Conservation (phyloP, 2,888 invertebrate genomes). For the Eupsilia transversa region DNA sequence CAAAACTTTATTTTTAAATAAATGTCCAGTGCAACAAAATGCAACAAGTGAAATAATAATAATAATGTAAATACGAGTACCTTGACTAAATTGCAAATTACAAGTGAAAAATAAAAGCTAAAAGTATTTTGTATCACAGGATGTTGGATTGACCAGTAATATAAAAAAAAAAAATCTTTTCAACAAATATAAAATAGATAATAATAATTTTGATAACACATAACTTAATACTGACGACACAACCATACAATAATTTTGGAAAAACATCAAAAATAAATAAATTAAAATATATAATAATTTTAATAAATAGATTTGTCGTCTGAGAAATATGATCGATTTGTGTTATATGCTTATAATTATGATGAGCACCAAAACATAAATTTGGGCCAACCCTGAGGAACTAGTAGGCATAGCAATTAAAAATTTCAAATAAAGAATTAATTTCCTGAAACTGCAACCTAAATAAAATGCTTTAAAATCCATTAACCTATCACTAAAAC, state of each 20-base stretch:
- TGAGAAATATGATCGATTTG: neutral
- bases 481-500: conserved; percentile 18
- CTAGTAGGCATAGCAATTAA: conserved; percentile 19
- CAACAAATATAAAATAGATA: conserved; percentile 11
- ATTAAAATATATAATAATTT: neutral
- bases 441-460: conserved; percentile 13
- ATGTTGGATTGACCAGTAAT: conserved; percentile 49
- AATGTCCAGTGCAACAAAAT: conserved; percentile 36
- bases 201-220: conserved; percentile 15
- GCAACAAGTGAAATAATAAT: conserved; percentile 45
- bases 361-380: conserved; percentile 13
- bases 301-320: conserved; percentile 19
- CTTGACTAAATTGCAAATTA: conserved; percentile 33
- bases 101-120: conserved; percentile 39
- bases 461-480: conserved; percentile 17
- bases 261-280: conserved; percentile 2
- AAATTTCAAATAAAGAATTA: neutral
- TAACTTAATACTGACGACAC: conserved; percentile 58
- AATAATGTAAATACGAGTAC: conserved; percentile 29
- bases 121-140: conserved; percentile 54
- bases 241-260: conserved; percentile 34
- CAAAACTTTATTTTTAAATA: conserved; percentile 21
- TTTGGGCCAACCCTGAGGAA: conserved; percentile 49
- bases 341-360: neutral
- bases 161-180: conserved; percentile 9